Evolutionary conservation across 1,140 invertebrate genomes (phyloP).

Genomic region (Apis dorsata): DNA sequence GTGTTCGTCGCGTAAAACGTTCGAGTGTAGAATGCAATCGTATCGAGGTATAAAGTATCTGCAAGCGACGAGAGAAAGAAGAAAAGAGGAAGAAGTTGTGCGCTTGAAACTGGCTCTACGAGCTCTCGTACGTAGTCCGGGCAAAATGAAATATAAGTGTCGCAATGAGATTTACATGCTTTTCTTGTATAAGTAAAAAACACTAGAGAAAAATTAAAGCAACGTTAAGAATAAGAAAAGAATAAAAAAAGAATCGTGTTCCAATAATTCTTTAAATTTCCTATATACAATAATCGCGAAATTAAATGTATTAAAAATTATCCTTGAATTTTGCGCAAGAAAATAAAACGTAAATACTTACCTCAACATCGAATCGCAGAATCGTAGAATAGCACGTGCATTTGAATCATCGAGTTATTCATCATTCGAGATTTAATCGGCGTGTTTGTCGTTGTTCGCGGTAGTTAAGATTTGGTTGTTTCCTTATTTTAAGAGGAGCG

Average conservation of each 20-base stretch:
- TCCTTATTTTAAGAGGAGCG: slow-evolving; percentile 31
- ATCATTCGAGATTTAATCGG: slow-evolving; percentile 39
- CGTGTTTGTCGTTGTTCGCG: slow-evolving; percentile 29
- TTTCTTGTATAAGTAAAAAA: background rate
- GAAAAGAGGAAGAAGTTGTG: slow-evolving; percentile 28
- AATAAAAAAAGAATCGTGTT: no score
- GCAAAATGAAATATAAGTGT: slow-evolving; percentile 6
- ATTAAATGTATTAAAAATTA: slow-evolving; percentile 29
- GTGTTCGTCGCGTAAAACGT: slow-evolving; percentile 27
- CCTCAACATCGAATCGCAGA: background rate
- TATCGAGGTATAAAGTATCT: slow-evolving; percentile 9
- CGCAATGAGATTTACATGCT: slow-evolving; percentile 39
- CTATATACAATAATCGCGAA: background rate
- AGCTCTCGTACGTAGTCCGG: slow-evolving; percentile 10
- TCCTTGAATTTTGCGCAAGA: background rate
- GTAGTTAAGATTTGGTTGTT: slow-evolving; percentile 34
- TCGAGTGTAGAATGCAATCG: slow-evolving; percentile 23
- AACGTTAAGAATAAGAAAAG: no score
- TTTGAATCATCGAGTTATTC: slow-evolving; percentile 20
- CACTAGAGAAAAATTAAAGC: no score
- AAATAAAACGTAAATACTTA: slow-evolving; percentile 11
- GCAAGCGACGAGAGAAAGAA: background rate
- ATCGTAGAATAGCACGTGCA: background rate
- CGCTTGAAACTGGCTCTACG: slow-evolving; percentile 46
- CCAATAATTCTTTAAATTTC: no score